phyloP scores from a whole-genome alignment of 2,113 vertebrate species.

The Lamprotornis superbus region DNA sequence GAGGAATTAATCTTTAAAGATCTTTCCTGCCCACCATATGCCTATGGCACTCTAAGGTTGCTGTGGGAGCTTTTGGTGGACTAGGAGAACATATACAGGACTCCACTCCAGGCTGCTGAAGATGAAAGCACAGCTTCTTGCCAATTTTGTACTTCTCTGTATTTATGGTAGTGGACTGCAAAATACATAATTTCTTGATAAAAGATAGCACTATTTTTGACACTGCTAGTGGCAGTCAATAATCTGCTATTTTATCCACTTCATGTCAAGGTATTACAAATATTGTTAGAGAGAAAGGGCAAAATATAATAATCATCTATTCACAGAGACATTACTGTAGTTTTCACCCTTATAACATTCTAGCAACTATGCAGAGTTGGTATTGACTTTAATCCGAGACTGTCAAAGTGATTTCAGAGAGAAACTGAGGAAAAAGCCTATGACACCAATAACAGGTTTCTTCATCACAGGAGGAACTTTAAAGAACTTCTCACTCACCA shows the following conservation, averaged over 20 bases:
- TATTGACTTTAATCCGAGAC: background rate
- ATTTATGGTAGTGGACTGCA: background rate
- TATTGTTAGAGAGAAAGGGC: background rate
- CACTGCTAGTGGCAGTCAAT: constrained; percentile 63
- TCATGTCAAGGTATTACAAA: constrained; percentile 74
- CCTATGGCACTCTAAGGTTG: background rate
- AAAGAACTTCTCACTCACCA: background rate
- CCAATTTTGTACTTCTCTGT: background rate
- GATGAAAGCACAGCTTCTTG: background rate
- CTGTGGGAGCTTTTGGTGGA: background rate
- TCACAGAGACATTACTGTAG: background rate
- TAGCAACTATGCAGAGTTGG: background rate
- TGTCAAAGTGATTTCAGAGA: background rate
- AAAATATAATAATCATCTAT: background rate
- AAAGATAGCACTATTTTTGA: constrained; percentile 69
- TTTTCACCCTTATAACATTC: background rate
- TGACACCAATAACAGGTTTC: background rate
- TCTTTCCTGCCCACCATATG: background rate
- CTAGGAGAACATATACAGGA: background rate
- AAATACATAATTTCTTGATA: background rate
- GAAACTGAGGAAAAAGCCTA: background rate
- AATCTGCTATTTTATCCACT: constrained; percentile 73
- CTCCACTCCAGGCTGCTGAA: background rate
- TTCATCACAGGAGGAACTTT: background rate
- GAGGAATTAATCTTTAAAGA: background rate